Base-by-base conservation (phyloP, 2,888 invertebrate species). In the Nemotelus pantherinus region DNA sequence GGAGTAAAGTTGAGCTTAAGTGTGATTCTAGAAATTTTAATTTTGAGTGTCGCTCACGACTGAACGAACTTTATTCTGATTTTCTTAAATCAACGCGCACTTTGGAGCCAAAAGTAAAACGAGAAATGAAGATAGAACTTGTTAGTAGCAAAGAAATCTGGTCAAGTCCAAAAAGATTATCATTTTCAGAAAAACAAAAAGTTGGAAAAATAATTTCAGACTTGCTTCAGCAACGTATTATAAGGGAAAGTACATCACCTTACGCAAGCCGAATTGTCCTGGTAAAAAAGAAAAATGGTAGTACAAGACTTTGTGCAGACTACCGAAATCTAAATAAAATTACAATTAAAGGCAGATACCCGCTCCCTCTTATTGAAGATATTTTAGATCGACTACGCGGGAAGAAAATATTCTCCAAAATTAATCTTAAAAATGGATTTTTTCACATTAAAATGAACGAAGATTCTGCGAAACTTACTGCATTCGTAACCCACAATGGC, bases 261-360 rank as follows among this genome's bases (percentile, higher is more conserved):
- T n/a, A n/a, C n/a, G 1, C 1, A 53, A 53, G 53, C 10, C 53
- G 53, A 53, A 53, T 53, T 9, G 53, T 53, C 10, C 10, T 53
- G 10, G 53, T 53, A 9, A 53, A 53, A 10, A 53, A 67, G n/a
- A 64, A 67, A 41, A 67, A 44, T 39, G 44, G 6, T 2, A 6
- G 47, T 2, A 45, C 9, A 4, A 2, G 67, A 6, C 6, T 67
- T 0, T 67, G 47, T 67, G n/a, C 1, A 47, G 67, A 47, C n/a
- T 67, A 45, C n/a, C 47, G 67, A 3, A 39, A n/a, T 7, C 41
- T 67, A n/a, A 67, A 67, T 45, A 67, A 47, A 47, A 10, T 58
- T n/a, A 58, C n/a, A 3, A 9, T n/a, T 4, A 58, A 7, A 58
- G 58, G 25, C 58, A 7, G 58, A 7, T 7, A 58, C 25, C 58